These are phyloP conservation scores for Mayetiola destructor DNA, from an alignment of 2,888 invertebrate genomes.

Conservation along the genomic window DNA sequence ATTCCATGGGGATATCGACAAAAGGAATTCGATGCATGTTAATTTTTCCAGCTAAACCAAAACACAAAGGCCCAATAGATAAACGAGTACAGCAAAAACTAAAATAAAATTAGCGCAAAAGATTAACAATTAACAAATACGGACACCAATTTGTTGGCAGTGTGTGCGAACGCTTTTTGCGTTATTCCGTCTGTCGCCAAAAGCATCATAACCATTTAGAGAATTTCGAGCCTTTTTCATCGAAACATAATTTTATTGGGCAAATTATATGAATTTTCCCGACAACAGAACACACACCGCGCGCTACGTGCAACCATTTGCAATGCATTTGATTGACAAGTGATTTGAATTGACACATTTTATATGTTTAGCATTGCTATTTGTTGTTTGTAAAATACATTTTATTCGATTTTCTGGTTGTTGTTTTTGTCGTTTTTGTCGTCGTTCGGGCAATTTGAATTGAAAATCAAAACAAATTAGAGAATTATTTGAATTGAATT, in stretches of 20 bases:
- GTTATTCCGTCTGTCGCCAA: not conserved
- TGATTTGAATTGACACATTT: not conserved
- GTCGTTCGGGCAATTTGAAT: not conserved
- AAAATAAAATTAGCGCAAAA: too few relatives aligned
- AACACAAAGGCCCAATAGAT: too few relatives aligned
- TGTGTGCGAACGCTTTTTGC: too few relatives aligned
- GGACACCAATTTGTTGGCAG: slow-evolving; percentile 8
- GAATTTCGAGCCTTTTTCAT: not conserved
- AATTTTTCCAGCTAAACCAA: too few relatives aligned
- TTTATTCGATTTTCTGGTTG: not conserved
- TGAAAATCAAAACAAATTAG: not conserved
- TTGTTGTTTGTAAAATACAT: not conserved
- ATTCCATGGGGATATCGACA: not conserved
- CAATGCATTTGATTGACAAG: not conserved
- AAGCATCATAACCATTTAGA: not conserved
- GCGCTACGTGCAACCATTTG: not conserved
- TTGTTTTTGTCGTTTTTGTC: not conserved
- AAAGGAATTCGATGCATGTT: not conserved
- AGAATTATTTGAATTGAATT: not conserved
- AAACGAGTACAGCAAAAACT: too few relatives aligned
- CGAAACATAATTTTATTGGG: not conserved
- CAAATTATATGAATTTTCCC: slow-evolving; percentile 4
- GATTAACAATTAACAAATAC: not conserved
- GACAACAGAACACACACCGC: not conserved
- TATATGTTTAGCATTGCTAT: too few relatives aligned